These are phyloP conservation scores for Tinamus guttatus DNA, from an alignment of 2,113 vertebrate genomes.

Conservation along the genomic window DNA sequence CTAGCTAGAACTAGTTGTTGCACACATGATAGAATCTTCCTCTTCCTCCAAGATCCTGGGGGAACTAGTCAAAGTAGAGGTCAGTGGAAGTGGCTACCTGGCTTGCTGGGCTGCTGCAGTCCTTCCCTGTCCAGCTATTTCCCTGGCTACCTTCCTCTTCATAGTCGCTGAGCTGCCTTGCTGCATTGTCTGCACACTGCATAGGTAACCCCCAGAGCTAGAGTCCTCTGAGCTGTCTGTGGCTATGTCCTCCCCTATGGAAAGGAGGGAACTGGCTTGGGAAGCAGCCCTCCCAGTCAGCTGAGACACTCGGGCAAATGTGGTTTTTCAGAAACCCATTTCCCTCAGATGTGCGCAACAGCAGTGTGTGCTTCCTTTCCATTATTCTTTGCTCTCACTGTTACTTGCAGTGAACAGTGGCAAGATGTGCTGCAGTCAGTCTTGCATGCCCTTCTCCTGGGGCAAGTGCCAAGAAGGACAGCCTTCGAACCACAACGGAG, in stretches of 20 bases:
- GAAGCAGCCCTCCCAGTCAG: background rate
- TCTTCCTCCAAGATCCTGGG: background rate
- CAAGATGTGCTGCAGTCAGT: background rate
- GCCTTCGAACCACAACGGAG: background rate
- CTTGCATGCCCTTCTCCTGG: background rate
- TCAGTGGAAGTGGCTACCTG: background rate
- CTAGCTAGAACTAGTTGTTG: background rate
- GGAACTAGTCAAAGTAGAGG: background rate
- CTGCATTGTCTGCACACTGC: background rate
- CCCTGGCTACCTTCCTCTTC: background rate
- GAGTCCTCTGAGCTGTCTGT: background rate
- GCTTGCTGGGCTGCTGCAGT: background rate
- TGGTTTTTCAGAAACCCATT: too few species aligned
- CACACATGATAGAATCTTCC: background rate
- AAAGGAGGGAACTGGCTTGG: background rate
- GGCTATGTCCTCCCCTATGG: background rate
- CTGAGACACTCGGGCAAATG: background rate
- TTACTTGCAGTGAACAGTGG: background rate
- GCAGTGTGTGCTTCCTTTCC: background rate
- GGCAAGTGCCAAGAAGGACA: background rate
- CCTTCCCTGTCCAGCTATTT: background rate
- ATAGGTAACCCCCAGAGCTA: background rate
- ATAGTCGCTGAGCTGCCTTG: background rate
- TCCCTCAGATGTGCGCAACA: background rate
- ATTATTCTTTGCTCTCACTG: fast-evolving